Percentiles rank a stretch among this genome's conserved stretches.
phyloP scores from a whole-genome alignment of 2,113 vertebrate genomes.

The Anhinga rufa region DNA sequence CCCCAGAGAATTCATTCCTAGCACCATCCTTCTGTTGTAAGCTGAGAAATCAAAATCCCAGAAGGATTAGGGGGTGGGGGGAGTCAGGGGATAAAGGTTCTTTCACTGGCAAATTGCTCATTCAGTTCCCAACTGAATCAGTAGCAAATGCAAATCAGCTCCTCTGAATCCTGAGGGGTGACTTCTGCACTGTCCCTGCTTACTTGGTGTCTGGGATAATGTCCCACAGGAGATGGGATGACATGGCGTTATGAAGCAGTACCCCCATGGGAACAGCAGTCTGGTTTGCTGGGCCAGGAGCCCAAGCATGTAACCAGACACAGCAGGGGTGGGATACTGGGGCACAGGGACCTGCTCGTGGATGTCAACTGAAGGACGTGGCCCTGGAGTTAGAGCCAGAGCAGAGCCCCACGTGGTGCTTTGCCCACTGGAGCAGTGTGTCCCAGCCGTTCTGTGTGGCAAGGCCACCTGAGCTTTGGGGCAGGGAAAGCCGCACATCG shows the following conservation, averaged over 20 bases:
- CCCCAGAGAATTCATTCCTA: conserved; percentile 4
- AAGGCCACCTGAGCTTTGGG: background rate
- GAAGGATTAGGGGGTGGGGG: background rate
- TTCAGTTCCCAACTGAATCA: background rate
- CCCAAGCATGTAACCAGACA: background rate
- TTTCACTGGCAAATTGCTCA: background rate
- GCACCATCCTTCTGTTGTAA: background rate
- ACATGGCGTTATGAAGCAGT: background rate
- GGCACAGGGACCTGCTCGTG: background rate
- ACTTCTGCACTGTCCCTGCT: background rate
- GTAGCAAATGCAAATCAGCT: background rate
- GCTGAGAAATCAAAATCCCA: background rate
- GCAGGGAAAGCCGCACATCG: background rate
- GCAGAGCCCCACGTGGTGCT: background rate
- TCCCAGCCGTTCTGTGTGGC: background rate
- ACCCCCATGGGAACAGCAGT: background rate
- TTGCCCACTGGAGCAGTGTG: background rate
- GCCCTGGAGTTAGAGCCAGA: background rate
- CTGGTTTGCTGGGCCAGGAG: background rate
- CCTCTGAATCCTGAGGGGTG: background rate
- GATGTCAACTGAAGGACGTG: background rate
- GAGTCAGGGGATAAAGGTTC: background rate
- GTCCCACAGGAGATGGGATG: background rate
- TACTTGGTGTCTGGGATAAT: background rate
- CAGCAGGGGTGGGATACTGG: background rate